A percentile compares a stretch with the other conserved stretches of the same genome.
phyloP scores from a whole-genome alignment of 1,140 invertebrate genomes.

The Zaprionus davidi region DNA sequence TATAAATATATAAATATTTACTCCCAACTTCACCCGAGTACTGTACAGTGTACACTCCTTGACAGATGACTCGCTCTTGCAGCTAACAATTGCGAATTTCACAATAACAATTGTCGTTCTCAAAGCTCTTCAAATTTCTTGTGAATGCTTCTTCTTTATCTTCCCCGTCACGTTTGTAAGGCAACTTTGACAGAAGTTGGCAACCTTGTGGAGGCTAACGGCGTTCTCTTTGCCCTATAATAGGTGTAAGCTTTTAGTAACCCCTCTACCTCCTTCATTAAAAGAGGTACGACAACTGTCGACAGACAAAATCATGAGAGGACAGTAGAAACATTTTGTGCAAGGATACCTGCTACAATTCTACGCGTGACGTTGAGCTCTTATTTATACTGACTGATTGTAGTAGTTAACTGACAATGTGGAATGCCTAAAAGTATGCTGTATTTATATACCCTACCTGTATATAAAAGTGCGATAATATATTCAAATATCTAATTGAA shows the following conservation, averaged over 20 bases:
- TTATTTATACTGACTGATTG: neutral
- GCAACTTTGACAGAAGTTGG: neutral
- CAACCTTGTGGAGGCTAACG: neutral
- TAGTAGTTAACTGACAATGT: no score
- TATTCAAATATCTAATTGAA: no score
- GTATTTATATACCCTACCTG: no score
- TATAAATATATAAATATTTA: neutral
- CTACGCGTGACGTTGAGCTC: neutral
- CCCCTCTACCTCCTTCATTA: neutral
- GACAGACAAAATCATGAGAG: neutral
- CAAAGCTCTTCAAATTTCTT: slow-evolving; percentile 8
- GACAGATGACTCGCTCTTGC: neutral
- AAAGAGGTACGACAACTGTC: neutral
- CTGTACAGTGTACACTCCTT: neutral
- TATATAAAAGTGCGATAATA: no score
- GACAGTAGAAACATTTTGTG: neutral
- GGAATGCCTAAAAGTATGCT: no score
- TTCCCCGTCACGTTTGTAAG: neutral
- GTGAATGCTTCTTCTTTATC: neutral
- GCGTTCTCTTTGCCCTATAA: neutral
- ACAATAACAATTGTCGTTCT: neutral
- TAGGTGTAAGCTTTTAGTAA: neutral
- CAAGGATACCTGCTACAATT: neutral
- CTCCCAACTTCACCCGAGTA: neutral
- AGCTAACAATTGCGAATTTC: slow-evolving; percentile 1